Evolutionary conservation across 2,888 invertebrate genomes (phyloP).

Genomic region (Lucinisca nassula): DNA sequence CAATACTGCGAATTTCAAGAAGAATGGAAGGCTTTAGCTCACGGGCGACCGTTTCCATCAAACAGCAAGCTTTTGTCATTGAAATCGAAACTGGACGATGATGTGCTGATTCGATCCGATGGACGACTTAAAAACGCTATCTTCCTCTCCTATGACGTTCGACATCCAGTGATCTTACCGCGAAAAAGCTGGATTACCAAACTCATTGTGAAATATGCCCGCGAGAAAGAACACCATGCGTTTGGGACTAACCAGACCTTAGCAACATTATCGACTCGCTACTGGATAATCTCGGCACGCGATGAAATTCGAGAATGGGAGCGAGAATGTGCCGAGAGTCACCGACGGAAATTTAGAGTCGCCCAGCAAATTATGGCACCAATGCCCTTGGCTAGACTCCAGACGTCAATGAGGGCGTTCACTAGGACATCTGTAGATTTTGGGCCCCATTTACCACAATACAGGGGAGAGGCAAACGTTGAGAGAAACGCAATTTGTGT

Average conservation of each 20-base stretch:
- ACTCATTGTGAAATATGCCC: slow-evolving; percentile 46
- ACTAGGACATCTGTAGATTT: slow-evolving; percentile 42
- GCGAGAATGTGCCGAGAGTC: slow-evolving; percentile 22
- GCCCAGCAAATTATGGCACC: slow-evolving; percentile 41
- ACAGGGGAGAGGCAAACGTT: too few species aligned
- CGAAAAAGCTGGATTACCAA: slow-evolving; percentile 20
- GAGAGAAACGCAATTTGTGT: slow-evolving; percentile 58
- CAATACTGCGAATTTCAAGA: slow-evolving; percentile 17
- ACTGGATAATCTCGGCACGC: too few species aligned
- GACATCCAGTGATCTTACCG: slow-evolving; percentile 49
- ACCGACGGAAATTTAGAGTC: neutral
- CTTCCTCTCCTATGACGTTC: slow-evolving; percentile 34
- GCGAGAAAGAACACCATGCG: slow-evolving; percentile 18
- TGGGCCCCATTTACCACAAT: slow-evolving; percentile 52
- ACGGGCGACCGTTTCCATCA: slow-evolving; percentile 1
- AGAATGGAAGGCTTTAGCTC: slow-evolving; percentile 7
- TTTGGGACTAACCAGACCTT: slow-evolving; percentile 49
- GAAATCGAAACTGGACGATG: slow-evolving; percentile 40
- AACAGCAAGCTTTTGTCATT: slow-evolving; percentile 43
- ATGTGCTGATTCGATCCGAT: slow-evolving; percentile 32
- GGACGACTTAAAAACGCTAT: too few species aligned
- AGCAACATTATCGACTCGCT: slow-evolving; percentile 34
- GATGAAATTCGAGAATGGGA: slow-evolving; percentile 45
- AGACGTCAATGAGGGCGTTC: slow-evolving; percentile 42
- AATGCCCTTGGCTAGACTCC: slow-evolving; percentile 29